These are phyloP conservation scores for Nipponia nippon DNA, from an alignment of 2,113 vertebrate genomes.

Conservation along the genomic window DNA sequence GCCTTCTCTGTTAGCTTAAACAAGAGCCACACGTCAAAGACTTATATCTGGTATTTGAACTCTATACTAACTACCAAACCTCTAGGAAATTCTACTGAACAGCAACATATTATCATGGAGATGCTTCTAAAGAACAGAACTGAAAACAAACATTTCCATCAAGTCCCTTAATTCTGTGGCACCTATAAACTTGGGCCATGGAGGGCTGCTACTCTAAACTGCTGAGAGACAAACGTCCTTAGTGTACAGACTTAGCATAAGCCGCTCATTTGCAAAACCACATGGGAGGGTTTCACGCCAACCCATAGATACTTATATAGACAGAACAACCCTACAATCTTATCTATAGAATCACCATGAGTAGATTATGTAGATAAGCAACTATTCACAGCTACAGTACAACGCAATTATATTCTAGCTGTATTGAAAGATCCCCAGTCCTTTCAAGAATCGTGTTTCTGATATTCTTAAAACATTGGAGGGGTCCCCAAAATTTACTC, in stretches of 20 bases:
- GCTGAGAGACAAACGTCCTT: neutral
- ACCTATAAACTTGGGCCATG: neutral
- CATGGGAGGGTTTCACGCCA: neutral
- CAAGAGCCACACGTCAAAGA: neutral
- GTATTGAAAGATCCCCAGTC: neutral
- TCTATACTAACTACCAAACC: neutral
- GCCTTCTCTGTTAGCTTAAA: neutral
- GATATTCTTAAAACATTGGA: neutral
- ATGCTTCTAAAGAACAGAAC: neutral
- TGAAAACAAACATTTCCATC: neutral
- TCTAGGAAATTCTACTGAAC: neutral
- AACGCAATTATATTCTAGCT: neutral
- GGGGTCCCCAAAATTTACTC: neutral
- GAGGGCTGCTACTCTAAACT: neutral
- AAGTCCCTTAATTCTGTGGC: neutral
- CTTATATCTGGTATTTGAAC: neutral
- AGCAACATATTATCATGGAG: neutral
- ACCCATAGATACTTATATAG: neutral
- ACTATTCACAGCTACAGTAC: neutral
- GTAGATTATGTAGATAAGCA: neutral
- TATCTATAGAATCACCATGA: neutral
- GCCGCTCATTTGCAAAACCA: neutral
- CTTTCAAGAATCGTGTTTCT: neutral
- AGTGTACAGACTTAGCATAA: neutral
- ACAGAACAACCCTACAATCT: neutral